Evolutionary conservation across 2,888 invertebrate genomes (phyloP), one percentile per base, ranked within the genome.

Genomic region (Cosmopolites sordidus): DNA sequence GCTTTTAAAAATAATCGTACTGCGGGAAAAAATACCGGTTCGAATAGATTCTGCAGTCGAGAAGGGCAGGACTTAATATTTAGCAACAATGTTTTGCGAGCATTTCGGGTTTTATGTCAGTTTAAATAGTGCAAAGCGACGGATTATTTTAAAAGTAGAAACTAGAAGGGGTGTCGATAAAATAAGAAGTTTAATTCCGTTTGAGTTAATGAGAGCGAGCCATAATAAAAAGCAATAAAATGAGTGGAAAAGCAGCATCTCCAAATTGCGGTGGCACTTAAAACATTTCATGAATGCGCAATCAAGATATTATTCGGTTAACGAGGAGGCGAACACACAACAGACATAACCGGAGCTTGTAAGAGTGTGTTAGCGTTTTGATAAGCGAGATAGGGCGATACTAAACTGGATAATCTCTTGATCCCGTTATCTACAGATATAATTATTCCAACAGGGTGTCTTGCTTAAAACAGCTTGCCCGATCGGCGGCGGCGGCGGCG

Each of bases 401-500:
- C 69, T 68, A 70, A 73, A 73, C 71, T 71, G 72, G 73, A 73
- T 74, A 73, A 73, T 74, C 74, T 72, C 73, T 71, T 73, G 73
- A 74, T 73, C 74, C 74, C 68, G 73, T 71, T 73, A 74, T 72
- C 75, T 73, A 66, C 67, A 73, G 72, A 72, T 74, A 73, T 74
- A 74, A 74, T 74, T 74, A 74, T 74, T 73, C 73, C 71, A 73
- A 74, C 74, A 70, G 73, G 73, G 73, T 73, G 73, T 73, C 73
- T 74, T 73, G 72, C 69, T 73, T 73, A 71, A 73, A 74, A 73
- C 74, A 74, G 74, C 74, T 74, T 74, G 74, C 69, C 69, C 67
- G 70, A 70, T 70, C 67, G 66, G 64, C 56, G 66, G 60, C 46
- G 37, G 37, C n/a, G 37, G 37, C 37, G 37, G 37, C 37, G 41